Base-by-base conservation (phyloP, 2,113 vertebrate genomes). In the Amblyopsis rosae region DNA sequence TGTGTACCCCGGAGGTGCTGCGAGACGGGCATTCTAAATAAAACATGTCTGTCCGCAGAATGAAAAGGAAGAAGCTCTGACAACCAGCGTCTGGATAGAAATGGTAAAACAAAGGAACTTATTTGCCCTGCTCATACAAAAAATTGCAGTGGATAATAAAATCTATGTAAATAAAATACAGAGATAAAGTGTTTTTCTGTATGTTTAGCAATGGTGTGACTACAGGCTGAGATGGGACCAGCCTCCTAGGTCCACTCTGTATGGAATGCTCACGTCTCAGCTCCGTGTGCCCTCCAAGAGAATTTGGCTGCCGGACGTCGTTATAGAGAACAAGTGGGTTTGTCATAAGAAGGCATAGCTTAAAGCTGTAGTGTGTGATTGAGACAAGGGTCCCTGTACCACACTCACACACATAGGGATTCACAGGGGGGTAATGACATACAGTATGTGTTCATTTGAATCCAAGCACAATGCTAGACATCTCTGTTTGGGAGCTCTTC, bases 11-110 rank as follows among this genome's bases (percentile, higher is more conserved):
- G 46, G 51, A 32, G 59, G 46, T 8, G 48, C 49, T 26, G 26
- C 12, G 3, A 50, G 50, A 16, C 1, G 16, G 12, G 16, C 9
- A 41, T 15, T 32, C 19, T 53, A 49, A 6, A 2, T 11, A 13
- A 59, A 15, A 9, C 58, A 7, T 26, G 32, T 81, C 49, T 89
- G 64, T 61, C 62, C 48, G 32, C 71, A 99, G 97, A 99, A 96
- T 0, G 96, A 97, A 79, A 91, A 94, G 67, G 95, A 97, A 71
- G 97, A 98, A 77, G 94, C 94, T 5, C 92, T 99, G 70, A 98
- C 93, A 0, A 99, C 95, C 67, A 96, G 95, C 0, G 96, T 99
- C 51, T 99, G 97, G 97, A 94, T 98, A 0, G 96, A 98, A 86
- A 94, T 98, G 94, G 97, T 99, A 93, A 95, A 1, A 68, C n/a